Percentiles rank a stretch among this genome's conserved stretches.
phyloP scores from a whole-genome alignment of 1,140 invertebrate genomes.

The Hylaeus volcanicus region DNA sequence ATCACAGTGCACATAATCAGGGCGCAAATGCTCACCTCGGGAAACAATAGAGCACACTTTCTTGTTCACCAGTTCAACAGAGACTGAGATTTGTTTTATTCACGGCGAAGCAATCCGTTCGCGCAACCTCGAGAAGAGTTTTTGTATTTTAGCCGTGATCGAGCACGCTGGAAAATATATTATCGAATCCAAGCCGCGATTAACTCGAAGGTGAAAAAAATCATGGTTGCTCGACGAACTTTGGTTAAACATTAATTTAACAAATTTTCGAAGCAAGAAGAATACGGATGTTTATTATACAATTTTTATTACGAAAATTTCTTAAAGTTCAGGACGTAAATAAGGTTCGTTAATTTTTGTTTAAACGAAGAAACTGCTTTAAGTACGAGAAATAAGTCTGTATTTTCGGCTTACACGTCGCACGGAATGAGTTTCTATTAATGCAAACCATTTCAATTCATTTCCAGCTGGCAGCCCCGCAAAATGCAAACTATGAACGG shows the following conservation, averaged over 20 bases:
- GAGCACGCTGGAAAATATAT: background rate
- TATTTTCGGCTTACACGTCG: background rate
- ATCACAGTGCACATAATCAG: background rate
- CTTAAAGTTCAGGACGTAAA: background rate
- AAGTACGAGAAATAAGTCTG: too few relatives aligned
- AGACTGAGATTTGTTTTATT: conserved; percentile 32
- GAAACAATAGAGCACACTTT: conserved; percentile 9
- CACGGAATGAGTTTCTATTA: conserved; percentile 12
- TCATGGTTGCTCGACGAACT: background rate
- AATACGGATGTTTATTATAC: too few relatives aligned
- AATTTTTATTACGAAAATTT: background rate
- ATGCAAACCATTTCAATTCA: conserved; percentile 22
- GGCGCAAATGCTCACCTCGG: background rate
- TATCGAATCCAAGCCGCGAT: background rate
- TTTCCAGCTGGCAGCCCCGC: background rate
- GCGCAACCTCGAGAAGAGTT: conserved; percentile 18
- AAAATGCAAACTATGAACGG: conserved; percentile 17
- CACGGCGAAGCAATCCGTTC: background rate
- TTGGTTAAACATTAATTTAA: background rate
- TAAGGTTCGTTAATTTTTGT: too few relatives aligned
- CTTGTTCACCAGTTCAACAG: background rate
- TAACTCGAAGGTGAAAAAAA: background rate
- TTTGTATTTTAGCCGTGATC: conserved; percentile 32
- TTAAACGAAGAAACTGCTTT: too few relatives aligned
- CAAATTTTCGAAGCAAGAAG: too few relatives aligned